These are phyloP conservation scores for Diploptera punctata DNA, from an alignment of 2,888 invertebrate genomes.

Conservation along the genomic window DNA sequence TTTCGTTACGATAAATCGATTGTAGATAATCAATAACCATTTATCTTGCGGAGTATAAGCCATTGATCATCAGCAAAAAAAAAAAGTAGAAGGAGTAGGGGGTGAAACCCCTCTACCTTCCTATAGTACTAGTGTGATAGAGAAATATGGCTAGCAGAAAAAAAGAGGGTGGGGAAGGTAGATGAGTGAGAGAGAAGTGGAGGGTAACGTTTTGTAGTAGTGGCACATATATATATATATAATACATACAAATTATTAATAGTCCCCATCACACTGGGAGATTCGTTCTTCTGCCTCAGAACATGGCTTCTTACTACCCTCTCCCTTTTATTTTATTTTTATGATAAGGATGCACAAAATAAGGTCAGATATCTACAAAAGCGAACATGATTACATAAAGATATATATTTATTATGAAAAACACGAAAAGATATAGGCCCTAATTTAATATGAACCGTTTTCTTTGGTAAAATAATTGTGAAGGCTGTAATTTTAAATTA, in stretches of 20 bases:
- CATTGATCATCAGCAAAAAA: slow-evolving; percentile 29
- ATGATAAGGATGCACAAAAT: no score
- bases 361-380: no score
- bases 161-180: slow-evolving; percentile 1
- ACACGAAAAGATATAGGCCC: no score
- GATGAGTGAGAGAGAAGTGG: background rate
- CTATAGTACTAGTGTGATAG: slow-evolving; percentile 27
- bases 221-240: slow-evolving; percentile 1
- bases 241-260: slow-evolving; percentile 13
- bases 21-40: slow-evolving; percentile 35
- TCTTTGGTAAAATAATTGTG: no score
- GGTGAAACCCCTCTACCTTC: background rate
- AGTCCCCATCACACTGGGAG: background rate
- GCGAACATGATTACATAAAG: no score
- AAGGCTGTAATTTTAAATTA: no score
- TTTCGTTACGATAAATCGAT: slow-evolving; percentile 31
- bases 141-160: slow-evolving; percentile 34
- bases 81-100: background rate
- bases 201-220: background rate
- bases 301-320: background rate
- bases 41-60: slow-evolving; percentile 31
- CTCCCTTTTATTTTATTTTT: background rate
- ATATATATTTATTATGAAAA: no score
- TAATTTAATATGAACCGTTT: no score
- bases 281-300: no score